Conservation (phyloP, 1,140 invertebrate genomes). For the Centruroides sculpturatus region DNA sequence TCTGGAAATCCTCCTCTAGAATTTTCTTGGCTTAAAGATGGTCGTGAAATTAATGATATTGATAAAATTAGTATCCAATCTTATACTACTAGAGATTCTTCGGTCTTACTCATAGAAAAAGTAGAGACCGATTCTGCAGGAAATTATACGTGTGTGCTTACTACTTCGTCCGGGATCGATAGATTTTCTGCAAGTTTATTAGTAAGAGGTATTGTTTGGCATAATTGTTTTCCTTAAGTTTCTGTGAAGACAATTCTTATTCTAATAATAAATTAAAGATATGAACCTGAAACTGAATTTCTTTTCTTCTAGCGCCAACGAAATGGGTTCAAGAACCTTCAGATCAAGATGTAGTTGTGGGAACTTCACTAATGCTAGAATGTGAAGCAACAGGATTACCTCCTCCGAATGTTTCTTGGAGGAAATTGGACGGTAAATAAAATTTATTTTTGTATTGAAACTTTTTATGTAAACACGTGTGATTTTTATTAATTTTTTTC, state of each 20-base stretch:
- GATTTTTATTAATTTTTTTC: too few species aligned
- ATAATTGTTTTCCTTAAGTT: too few species aligned
- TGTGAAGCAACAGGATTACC: constrained; percentile 37
- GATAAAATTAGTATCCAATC: background rate
- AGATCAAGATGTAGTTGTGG: constrained; percentile 5
- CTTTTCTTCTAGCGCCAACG: background rate
- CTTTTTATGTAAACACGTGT: too few species aligned
- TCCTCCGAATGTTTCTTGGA: constrained; percentile 35
- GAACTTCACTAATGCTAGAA: constrained; percentile 25
- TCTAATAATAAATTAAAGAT: background rate
- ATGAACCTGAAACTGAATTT: background rate
- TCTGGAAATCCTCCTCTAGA: constrained; percentile 3
- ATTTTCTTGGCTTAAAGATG: constrained; percentile 9
- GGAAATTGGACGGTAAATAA: constrained; percentile 16
- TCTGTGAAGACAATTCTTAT: background rate
- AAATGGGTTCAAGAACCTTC: background rate
- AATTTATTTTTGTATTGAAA: too few species aligned
- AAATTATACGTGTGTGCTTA: constrained; percentile 23
- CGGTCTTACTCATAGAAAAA: constrained; percentile 3
- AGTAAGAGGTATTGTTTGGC: constrained; percentile 4
- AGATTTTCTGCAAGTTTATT: constrained; percentile 7
- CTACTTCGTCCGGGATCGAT: constrained; percentile 19
- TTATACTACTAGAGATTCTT: background rate
- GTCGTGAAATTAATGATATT: background rate
- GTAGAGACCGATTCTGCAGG: constrained; percentile 16